Base-by-base conservation (phyloP, 2,888 invertebrate genomes). In the Mantis religiosa region DNA sequence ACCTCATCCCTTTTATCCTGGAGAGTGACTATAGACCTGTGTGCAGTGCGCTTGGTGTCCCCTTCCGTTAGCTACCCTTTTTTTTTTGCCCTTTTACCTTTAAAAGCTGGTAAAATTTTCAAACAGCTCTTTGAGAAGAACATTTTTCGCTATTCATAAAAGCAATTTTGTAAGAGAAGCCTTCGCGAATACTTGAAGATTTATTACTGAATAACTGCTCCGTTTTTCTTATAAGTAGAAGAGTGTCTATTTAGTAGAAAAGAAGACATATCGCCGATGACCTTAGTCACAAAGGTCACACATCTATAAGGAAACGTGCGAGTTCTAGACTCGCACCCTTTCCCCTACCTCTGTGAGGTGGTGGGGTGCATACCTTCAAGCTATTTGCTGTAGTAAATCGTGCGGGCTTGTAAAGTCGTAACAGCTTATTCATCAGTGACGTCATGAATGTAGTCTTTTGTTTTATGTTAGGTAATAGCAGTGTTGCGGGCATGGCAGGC, bases 371-470 rank as follows among this genome's bases (percentile, higher is more conserved):
- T 85, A 85, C 85, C 85, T 85, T 85, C 27, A 85, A 85, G 85
- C 85, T 85, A 85, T 85, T 85, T 85, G 47, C 85, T 85, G 85
- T 85, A 85, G 85, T 85, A 85, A 85, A 47, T 85, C 85, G 85
- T 85, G 85, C 85, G 54, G 85, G 47, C 47, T 85, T 47, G 47
- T 47, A 47, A 28, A 85, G 47, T 47, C 85, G 85, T 47, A 54
- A 54, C 47, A 85, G 47, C 85, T 85, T 85, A 85, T 41, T 85
- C 85, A 54, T 85, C 47, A 85, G 28, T 85, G 85, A 85, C 85
- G 85, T 85, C 85, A 85, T 27, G 47, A 85, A 85, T 84, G 85
- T 54, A 85, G 47, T 85, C 85, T 85, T 85, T 85, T 85, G 85
- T 85, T 85, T 85, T 85, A 85, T 85, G 85, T 85, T 54, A 85